phyloP scores from a whole-genome alignment of 2,888 invertebrate genomes.

The Papilio gigon region DNA sequence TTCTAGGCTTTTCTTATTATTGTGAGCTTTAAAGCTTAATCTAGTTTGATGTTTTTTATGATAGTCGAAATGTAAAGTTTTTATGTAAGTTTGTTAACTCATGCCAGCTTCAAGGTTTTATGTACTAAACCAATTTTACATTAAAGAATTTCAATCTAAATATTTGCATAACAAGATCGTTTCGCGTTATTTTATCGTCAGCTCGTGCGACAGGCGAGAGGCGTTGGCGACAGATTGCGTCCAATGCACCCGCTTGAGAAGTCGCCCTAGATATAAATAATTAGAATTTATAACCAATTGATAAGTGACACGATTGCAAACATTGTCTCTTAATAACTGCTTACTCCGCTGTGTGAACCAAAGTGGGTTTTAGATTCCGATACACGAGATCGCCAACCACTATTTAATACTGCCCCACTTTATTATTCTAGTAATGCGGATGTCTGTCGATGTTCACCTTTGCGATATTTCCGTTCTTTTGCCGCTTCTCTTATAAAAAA shows the following conservation, averaged over 20 bases:
- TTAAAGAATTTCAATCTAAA: constrained; percentile 22
- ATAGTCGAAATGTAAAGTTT: not conserved
- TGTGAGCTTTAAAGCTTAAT: too few relatives aligned
- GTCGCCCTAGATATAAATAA: constrained; percentile 33
- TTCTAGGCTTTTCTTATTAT: too few relatives aligned
- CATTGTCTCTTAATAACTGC: too few relatives aligned
- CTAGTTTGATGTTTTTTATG: not conserved
- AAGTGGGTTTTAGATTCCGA: too few relatives aligned
- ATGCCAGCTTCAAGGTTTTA: not conserved
- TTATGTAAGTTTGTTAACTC: not conserved
- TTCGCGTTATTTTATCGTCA: constrained; percentile 30
- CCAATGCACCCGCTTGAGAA: constrained; percentile 23
- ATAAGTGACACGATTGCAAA: not conserved
- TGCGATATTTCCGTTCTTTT: too few relatives aligned
- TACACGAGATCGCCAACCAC: too few relatives aligned
- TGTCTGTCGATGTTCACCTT: too few relatives aligned
- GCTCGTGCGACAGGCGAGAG: constrained; percentile 22
- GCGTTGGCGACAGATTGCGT: constrained; percentile 26
- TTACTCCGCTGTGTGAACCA: too few relatives aligned
- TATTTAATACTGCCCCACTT: too few relatives aligned
- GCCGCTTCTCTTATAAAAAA: too few relatives aligned
- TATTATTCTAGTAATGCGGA: too few relatives aligned
- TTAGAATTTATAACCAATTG: constrained; percentile 19
- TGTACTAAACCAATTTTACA: constrained; percentile 17
- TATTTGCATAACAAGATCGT: constrained; percentile 36